Evolutionary conservation across 2,888 invertebrate species (phyloP).

Genomic region (Tetragonisca angustula): DNA sequence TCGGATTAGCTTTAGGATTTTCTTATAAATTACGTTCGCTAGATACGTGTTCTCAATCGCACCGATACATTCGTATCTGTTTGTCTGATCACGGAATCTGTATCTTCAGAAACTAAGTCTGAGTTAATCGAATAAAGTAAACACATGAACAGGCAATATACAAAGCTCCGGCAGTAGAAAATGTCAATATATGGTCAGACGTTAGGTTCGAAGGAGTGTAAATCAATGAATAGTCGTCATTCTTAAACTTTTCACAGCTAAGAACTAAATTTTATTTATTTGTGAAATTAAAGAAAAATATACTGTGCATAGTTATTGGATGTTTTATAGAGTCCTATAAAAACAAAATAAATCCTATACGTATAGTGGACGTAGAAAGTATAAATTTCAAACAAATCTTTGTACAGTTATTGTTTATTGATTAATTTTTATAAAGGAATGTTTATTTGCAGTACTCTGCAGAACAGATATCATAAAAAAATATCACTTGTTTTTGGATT

Average conservation of each 20-base stretch:
- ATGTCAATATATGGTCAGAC: background rate
- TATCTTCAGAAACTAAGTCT: background rate
- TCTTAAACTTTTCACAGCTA: background rate
- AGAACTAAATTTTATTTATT: background rate
- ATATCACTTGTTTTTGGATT: too few species aligned
- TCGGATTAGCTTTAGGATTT: background rate
- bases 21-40: background rate
- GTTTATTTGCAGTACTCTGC: too few species aligned
- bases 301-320: background rate
- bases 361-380: too few species aligned
- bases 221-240: background rate
- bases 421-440: too few species aligned
- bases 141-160: background rate
- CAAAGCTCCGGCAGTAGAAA: background rate
- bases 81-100: background rate
- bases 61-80: background rate
- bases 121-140: background rate
- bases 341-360: background rate
- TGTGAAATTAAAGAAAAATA: too few species aligned
- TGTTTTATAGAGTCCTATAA: background rate
- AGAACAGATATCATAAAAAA: too few species aligned
- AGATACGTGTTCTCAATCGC: constrained; percentile 5
- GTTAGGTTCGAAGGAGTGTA: background rate
- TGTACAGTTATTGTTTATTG: too few species aligned
- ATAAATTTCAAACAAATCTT: too few species aligned